phyloP scores from a whole-genome alignment of 2,113 vertebrate species.

The Hemibagrus wyckioides region DNA sequence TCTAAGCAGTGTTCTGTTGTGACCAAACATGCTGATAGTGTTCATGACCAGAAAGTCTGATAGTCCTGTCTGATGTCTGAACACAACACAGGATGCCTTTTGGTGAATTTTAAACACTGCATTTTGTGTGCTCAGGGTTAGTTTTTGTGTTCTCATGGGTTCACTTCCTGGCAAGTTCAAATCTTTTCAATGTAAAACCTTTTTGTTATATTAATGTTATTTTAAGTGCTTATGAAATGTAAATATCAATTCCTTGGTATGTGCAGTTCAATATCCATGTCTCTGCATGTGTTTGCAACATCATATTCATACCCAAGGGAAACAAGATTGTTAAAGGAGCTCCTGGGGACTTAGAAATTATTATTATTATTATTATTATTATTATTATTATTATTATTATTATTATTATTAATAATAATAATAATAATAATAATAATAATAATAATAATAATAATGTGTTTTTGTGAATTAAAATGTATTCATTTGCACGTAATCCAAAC shows the following conservation, averaged over 20 bases:
- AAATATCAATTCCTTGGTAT: neutral
- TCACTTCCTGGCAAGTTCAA: neutral
- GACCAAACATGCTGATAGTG: neutral
- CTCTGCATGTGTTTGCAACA: neutral
- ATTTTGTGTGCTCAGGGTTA: neutral
- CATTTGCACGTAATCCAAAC: neutral
- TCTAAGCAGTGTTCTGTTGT: neutral
- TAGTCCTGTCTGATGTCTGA: neutral
- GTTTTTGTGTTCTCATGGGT: neutral
- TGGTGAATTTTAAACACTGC: neutral
- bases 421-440: no score
- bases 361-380: no score
- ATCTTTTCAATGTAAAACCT: neutral
- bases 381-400: no score
- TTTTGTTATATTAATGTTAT: neutral
- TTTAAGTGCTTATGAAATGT: neutral
- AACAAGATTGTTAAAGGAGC: neutral
- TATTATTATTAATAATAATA: neutral
- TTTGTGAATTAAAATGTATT: no score
- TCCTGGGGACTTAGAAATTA: neutral
- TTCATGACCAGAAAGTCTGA: neutral
- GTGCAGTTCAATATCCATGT: neutral
- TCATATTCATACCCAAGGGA: neutral
- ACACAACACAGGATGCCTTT: neutral
- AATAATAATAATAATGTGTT: no score